Conservation (phyloP, 2,888 invertebrate species). For the Agriopis aurantiaria region DNA sequence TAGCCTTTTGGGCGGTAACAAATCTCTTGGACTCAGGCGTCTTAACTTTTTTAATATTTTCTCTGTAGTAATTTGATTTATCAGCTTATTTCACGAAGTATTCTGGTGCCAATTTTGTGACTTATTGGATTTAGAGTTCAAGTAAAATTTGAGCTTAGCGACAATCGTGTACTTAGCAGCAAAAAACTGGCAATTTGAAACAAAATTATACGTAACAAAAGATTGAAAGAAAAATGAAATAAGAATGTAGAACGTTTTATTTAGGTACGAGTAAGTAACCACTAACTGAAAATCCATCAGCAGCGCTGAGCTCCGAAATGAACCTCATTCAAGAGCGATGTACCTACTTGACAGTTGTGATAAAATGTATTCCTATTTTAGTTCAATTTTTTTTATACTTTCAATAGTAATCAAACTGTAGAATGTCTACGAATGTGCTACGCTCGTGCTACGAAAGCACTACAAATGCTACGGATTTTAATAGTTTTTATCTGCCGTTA, state of each 20-base stretch:
- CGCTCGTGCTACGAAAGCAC: neutral
- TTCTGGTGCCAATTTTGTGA: slow-evolving; percentile 17
- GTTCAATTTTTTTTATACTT: too few species aligned
- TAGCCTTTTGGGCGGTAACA: slow-evolving; percentile 32
- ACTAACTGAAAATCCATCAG: neutral
- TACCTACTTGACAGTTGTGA: too few species aligned
- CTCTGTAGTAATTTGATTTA: slow-evolving; percentile 24
- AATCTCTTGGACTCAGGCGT: slow-evolving; percentile 24
- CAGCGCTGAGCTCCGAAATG: neutral
- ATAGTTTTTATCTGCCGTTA: neutral
- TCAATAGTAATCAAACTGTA: neutral
- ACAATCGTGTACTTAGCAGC: slow-evolving; percentile 8
- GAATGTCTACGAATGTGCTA: neutral
- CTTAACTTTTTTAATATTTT: slow-evolving; percentile 37
- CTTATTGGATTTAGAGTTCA: slow-evolving; percentile 17
- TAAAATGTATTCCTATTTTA: too few species aligned
- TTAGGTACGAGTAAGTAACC: neutral
- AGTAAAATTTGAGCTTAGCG: slow-evolving; percentile 4
- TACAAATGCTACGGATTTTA: neutral
- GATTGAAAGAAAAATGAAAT: neutral
- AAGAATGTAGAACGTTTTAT: neutral
- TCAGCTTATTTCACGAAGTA: slow-evolving; percentile 18
- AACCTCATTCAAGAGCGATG: neutral
- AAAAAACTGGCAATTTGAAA: neutral
- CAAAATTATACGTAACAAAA: neutral